A percentile compares a stretch with the other conserved stretches of the same genome.
phyloP scores from a whole-genome alignment of 2,888 invertebrate genomes.

The Netelia melanura region DNA sequence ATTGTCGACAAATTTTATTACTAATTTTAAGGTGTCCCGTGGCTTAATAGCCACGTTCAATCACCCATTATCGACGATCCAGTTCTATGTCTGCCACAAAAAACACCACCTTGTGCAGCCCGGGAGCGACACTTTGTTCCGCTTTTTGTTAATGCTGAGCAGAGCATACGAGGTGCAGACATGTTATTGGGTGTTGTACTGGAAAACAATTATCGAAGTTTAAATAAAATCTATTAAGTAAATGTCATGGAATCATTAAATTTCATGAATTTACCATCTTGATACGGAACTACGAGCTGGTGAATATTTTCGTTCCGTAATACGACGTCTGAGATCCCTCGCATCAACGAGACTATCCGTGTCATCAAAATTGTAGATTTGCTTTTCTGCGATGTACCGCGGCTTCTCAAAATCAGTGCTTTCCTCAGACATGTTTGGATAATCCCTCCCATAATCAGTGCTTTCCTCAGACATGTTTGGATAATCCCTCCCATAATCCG shows the following conservation, averaged over 20 bases:
- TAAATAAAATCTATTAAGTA: background rate
- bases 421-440: slow-evolving; percentile 74
- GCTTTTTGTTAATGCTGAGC: slow-evolving; percentile 76
- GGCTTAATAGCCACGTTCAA: slow-evolving; percentile 46
- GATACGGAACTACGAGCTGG: slow-evolving; percentile 56
- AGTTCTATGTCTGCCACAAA: slow-evolving; percentile 74
- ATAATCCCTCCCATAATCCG: slow-evolving; percentile 65
- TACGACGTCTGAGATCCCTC: slow-evolving; percentile 70
- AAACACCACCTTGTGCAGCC: slow-evolving; percentile 69
- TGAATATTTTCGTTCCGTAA: slow-evolving; percentile 35
- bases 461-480: slow-evolving; percentile 74
- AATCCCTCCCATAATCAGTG: slow-evolving; percentile 66
- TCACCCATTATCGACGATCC: slow-evolving; percentile 74
- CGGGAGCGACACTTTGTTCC: slow-evolving; percentile 76
- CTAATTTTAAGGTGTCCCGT: background rate
- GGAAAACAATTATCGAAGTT: slow-evolving; percentile 44
- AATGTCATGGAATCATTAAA: slow-evolving; percentile 20
- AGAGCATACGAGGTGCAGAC: slow-evolving; percentile 65
- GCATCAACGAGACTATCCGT: slow-evolving; percentile 70
- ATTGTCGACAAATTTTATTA: slow-evolving; percentile 14
- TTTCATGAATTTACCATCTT: slow-evolving; percentile 73
- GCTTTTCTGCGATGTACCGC: background rate
- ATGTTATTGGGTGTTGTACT: slow-evolving; percentile 73
- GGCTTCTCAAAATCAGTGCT: slow-evolving; percentile 70
- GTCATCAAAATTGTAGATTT: slow-evolving; percentile 59